Evolutionary conservation across 2,113 vertebrate species (phyloP).

Genomic region (Sialia sialis): DNA sequence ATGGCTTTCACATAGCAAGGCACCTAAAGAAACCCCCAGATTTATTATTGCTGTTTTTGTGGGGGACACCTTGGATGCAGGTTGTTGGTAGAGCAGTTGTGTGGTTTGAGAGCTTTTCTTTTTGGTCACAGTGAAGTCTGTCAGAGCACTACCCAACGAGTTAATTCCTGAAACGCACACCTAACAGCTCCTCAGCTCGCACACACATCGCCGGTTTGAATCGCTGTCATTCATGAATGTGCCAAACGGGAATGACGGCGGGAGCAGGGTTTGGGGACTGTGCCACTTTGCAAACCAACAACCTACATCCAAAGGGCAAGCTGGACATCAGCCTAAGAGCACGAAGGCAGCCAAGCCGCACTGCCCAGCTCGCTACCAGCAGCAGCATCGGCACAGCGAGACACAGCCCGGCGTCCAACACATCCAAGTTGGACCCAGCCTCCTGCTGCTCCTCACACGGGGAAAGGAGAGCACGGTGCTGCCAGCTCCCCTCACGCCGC

Average conservation of each 20-base stretch:
- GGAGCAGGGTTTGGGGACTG: rapidly evolving
- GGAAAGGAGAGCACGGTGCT: rapidly evolving
- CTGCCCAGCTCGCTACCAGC: too few relatives aligned
- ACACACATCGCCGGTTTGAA: not conserved
- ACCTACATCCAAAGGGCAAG: not conserved
- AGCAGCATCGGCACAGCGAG: rapidly evolving
- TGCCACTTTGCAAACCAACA: not conserved
- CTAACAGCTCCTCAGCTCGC: not conserved
- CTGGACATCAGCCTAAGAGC: rapidly evolving
- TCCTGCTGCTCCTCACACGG: rapidly evolving
- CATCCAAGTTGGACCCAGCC: rapidly evolving
- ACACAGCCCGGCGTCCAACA: rapidly evolving
- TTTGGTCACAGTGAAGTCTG: not conserved
- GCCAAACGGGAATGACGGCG: rapidly evolving
- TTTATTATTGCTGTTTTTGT: not conserved
- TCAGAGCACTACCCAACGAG: not conserved
- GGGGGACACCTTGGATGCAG: too few relatives aligned
- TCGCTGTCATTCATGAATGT: not conserved
- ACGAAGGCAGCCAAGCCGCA: rapidly evolving
- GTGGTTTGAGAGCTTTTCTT: not conserved
- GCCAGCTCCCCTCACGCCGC: not conserved
- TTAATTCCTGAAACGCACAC: not conserved
- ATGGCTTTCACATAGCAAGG: rapidly evolving
- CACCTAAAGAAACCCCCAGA: rapidly evolving
- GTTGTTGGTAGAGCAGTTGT: too few relatives aligned